Percentiles rank a stretch among this genome's conserved stretches.
Evolutionary conservation across 2,797 vertebrate species (phyloP).

Genomic region (Champsocephalus esox): DNA sequence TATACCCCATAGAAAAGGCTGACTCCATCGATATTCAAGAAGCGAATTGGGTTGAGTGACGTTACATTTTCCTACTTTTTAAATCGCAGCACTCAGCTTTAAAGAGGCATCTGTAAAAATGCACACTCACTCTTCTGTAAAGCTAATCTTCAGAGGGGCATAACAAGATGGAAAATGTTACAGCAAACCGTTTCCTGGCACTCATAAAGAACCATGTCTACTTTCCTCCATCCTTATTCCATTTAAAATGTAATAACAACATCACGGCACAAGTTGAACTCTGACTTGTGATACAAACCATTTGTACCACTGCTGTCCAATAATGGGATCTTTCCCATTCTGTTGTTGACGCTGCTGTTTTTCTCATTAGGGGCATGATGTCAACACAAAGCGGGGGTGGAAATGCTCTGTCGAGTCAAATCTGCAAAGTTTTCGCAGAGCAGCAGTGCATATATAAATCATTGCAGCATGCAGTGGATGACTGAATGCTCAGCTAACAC

Average conservation of each 20-base stretch:
- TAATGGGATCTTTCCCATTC: constrained; percentile 59
- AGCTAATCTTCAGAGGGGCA: constrained; percentile 40
- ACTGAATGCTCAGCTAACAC: constrained; percentile 56
- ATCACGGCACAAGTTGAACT: constrained; percentile 63
- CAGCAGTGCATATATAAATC: constrained; percentile 53
- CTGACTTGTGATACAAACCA: constrained; percentile 65
- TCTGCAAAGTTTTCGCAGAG: constrained; percentile 53
- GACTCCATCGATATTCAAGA: constrained; percentile 48
- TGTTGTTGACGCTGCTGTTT: constrained; percentile 51
- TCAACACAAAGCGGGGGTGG: constrained; percentile 53
- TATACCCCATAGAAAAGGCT: constrained; percentile 23
- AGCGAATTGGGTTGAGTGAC: constrained; percentile 54
- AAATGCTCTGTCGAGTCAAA: constrained; percentile 50
- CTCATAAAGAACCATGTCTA: constrained; percentile 26
- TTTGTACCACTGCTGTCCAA: constrained; percentile 48
- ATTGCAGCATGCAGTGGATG: constrained; percentile 36
- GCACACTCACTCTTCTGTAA: constrained; percentile 51
- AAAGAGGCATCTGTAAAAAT: constrained; percentile 56
- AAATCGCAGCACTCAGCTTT: constrained; percentile 38
- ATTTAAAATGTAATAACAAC: constrained; percentile 42
- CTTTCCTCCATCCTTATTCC: constrained; percentile 19
- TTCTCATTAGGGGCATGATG: constrained; percentile 64
- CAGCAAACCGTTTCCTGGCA: constrained; percentile 27
- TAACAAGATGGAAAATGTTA: constrained; percentile 66
- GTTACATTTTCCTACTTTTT: constrained; percentile 53